A percentile compares a stretch with the other conserved stretches of the same genome.
These are phyloP conservation scores for Trichacis sp. DNA, from an alignment of 2,888 invertebrate genomes.

Conservation along the genomic window DNA sequence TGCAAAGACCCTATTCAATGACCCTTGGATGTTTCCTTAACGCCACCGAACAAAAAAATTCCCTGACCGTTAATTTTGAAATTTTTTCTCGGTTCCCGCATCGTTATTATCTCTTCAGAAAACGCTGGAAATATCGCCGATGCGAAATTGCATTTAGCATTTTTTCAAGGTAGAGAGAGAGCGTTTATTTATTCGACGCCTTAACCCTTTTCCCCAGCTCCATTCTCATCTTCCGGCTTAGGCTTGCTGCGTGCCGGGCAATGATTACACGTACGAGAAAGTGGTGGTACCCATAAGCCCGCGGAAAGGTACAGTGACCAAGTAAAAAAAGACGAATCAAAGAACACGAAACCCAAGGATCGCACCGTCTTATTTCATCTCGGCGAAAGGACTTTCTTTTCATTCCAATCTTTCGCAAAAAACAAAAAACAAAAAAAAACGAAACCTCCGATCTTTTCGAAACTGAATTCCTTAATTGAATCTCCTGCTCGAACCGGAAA, in stretches of 20 bases:
- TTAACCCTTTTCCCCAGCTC: no score
- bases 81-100: no score
- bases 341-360: not conserved
- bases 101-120: no score
- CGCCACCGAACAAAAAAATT: no score
- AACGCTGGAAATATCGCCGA: not conserved
- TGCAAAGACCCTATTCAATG: no score
- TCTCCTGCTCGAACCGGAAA: no score
- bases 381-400: not conserved
- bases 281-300: no score
- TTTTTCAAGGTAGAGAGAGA: not conserved
- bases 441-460: no score
- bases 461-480: no score
- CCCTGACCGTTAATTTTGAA: no score
- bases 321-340: slow-evolving; percentile 6
- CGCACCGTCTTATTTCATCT: not conserved
- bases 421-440: no score
- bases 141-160: not conserved
- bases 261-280: slow-evolving; percentile 8
- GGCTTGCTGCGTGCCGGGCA: not conserved
- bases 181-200: not conserved
- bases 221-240: not conserved
- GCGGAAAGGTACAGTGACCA: not conserved
- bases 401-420: not conserved
- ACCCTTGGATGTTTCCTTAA: no score